Evolutionary conservation across 2,888 invertebrate species (phyloP), one percentile per base, ranked within the genome.

Genomic region (Lithophane ornitopus): DNA sequence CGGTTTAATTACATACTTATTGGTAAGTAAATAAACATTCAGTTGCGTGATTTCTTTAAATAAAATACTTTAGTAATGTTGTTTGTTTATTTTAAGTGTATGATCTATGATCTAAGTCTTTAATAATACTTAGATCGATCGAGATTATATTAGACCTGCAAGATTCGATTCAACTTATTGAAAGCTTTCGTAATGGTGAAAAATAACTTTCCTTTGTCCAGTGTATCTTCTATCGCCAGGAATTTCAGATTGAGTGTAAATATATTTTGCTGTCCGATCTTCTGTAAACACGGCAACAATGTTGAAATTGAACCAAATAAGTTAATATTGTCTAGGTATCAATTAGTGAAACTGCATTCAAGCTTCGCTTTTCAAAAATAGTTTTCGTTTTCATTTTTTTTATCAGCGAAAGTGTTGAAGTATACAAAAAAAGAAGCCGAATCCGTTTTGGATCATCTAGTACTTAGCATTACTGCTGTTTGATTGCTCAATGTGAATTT

Each of bases 191-290:
- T 74, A 71, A 81, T 67, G 61, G 28, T 71, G 70, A 70, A 65
- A 84, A 81, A 84, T 74, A 73, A 74, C 65, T 70, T 70, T 56
- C 52, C 59, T 73, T 85, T 85, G 75, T 87, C 61, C 73, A 44
- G 70, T 58, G 34, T 34, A 67, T 70, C 16, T 61, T 58, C 56
- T 66, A 58, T 77, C 26, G 49, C 39, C 26, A 34, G 46, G 65
- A 75, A 72, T 81, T 71, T 58, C 61, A 44, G 34, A 70, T 76
- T 26, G 62, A 67, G 58, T 67, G 72, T 74, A 72, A 78, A 87
- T 79, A 77, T 77, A n/a, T n/a, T n/a, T 14, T 73, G 56, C 72
- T 56, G 44, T 16, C 62, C 74, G 26, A 34, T 78, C 73, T 34
- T 67, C 59, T 70, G 63, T 59, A 65, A 73, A 69, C 52, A 71